These are phyloP conservation scores for Pyrochroa serraticornis DNA, from an alignment of 2,888 invertebrate genomes.

Conservation along the genomic window DNA sequence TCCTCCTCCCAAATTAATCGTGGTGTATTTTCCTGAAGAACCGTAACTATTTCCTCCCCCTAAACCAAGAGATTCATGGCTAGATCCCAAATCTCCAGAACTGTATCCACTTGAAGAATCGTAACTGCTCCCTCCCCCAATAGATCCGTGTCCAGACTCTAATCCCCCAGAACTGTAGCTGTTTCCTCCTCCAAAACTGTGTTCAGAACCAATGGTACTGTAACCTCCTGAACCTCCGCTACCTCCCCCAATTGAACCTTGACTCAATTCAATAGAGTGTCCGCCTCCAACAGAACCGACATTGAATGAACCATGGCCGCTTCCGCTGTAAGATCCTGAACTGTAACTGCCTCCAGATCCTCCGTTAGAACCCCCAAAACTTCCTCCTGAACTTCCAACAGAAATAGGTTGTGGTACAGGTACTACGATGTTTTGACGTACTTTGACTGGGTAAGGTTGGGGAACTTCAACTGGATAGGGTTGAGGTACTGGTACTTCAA, in stretches of 20 bases:
- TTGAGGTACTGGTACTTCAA: constrained; percentile 36
- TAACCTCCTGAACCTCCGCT: constrained; percentile 55
- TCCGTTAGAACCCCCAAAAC: constrained; percentile 29
- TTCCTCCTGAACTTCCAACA: constrained; percentile 41
- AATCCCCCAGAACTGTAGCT: constrained; percentile 51
- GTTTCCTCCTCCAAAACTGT: constrained; percentile 29
- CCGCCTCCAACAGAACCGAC: constrained; percentile 9
- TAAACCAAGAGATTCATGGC: neutral
- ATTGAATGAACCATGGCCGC: constrained; percentile 3
- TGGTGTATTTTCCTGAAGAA: too few species aligned
- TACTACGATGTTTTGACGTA: constrained; percentile 59
- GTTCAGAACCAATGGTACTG: too few species aligned
- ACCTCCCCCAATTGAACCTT: constrained; percentile 52
- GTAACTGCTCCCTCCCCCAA: constrained; percentile 29
- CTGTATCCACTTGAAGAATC: neutral
- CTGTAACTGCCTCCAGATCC: constrained; percentile 15
- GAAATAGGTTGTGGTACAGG: constrained; percentile 63
- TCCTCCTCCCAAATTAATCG: too few species aligned
- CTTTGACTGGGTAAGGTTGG: constrained; percentile 11
- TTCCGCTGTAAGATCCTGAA: too few species aligned
- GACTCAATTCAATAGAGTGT: constrained; percentile 15
- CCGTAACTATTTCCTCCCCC: neutral
- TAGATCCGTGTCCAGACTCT: constrained; percentile 43
- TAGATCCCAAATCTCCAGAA: neutral
- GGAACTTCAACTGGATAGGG: constrained; percentile 38